Conservation (phyloP, 2,888 invertebrate genomes). For the Atrina japonica region DNA sequence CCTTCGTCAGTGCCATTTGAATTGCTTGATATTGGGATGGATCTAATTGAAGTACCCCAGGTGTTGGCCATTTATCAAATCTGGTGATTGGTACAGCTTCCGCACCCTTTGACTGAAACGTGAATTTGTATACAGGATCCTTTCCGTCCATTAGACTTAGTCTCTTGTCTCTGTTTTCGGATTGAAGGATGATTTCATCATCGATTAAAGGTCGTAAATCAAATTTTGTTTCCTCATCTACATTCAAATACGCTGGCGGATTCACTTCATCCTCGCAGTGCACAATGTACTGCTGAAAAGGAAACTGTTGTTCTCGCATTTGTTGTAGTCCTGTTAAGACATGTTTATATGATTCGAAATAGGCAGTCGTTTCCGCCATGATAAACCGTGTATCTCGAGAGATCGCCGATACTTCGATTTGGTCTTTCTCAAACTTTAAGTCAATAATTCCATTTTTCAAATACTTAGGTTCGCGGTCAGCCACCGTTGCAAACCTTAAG, state of each 20-base stretch:
- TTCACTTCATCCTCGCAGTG: slow-evolving; percentile 49
- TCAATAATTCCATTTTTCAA: slow-evolving; percentile 20
- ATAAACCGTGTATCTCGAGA: slow-evolving; percentile 83
- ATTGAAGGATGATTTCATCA: slow-evolving; percentile 5
- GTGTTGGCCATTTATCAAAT: slow-evolving; percentile 66
- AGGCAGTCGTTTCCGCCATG: slow-evolving; percentile 90
- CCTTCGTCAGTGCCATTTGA: slow-evolving; percentile 70
- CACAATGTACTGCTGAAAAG: slow-evolving; percentile 63
- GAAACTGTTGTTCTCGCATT: slow-evolving; percentile 79
- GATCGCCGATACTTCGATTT: slow-evolving; percentile 11
- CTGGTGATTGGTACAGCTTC: slow-evolving; percentile 17
- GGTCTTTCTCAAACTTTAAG: slow-evolving; percentile 17
- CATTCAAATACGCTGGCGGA: slow-evolving; percentile 54
- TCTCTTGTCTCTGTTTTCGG: slow-evolving; percentile 9
- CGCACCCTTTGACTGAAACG: neutral
- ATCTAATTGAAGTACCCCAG: slow-evolving; percentile 67
- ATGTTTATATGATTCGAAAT: slow-evolving; percentile 91
- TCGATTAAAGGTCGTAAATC: slow-evolving; percentile 28
- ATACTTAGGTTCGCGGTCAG: slow-evolving; percentile 20
- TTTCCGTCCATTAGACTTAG: neutral
- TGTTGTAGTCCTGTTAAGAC: slow-evolving; percentile 86
- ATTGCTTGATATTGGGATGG: slow-evolving; percentile 72
- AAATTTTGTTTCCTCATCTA: slow-evolving; percentile 6
- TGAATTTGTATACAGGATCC: slow-evolving; percentile 8
- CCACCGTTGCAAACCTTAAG: slow-evolving; percentile 85